Evolutionary conservation across 2,113 vertebrate species (phyloP).

Genomic region (Silurus meridionalis): DNA sequence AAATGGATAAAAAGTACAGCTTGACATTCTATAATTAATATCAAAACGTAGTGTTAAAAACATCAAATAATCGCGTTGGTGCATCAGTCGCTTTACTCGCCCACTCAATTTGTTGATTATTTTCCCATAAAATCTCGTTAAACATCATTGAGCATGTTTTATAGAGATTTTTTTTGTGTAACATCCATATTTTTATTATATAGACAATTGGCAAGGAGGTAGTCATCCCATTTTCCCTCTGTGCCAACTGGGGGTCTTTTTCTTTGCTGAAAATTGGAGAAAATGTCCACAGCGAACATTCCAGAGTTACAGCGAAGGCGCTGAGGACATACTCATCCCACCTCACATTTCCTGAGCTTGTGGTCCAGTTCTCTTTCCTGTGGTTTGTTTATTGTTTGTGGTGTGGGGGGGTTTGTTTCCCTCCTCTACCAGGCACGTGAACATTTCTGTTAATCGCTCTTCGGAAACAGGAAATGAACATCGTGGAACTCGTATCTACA

Average conservation of each 20-base stretch:
- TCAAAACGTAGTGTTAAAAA: neutral
- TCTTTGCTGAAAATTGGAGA: neutral
- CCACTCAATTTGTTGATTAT: neutral
- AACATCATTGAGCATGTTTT: no score
- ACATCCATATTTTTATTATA: no score
- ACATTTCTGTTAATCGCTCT: conserved; percentile 47
- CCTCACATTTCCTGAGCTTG: neutral
- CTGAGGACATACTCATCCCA: neutral
- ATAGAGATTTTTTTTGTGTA: no score
- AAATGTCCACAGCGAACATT: conserved; percentile 9
- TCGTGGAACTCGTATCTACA: conserved; percentile 20
- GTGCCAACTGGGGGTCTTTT: conserved; percentile 4
- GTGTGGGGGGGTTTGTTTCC: neutral
- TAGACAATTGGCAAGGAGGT: neutral
- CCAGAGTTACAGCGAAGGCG: neutral
- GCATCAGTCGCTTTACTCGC: no score
- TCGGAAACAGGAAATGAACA: conserved; percentile 65
- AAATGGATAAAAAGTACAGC: neutral
- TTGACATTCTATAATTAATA: neutral
- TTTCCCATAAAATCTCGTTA: neutral
- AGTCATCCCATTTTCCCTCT: neutral
- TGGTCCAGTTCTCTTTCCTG: neutral
- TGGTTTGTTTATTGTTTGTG: neutral
- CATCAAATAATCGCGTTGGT: no score
- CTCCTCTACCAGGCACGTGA: conserved; percentile 30